These are phyloP conservation scores for Drosophila orena DNA, from an alignment of 1,140 invertebrate species.

Conservation along the genomic window DNA sequence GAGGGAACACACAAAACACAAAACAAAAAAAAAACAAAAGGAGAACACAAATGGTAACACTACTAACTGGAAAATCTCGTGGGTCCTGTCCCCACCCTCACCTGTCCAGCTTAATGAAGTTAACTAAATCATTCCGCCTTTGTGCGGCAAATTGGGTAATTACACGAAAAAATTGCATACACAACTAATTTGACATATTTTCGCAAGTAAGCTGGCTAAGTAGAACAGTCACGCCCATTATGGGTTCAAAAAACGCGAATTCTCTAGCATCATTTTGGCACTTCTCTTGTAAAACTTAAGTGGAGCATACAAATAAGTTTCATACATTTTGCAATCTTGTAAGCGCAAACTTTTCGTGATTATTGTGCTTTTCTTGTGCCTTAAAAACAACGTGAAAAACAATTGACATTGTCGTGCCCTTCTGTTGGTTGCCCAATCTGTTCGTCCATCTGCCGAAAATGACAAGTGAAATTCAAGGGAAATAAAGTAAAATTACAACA, in stretches of 20 bases:
- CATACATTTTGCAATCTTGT: conserved; percentile 9
- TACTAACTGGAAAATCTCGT: conserved; percentile 1
- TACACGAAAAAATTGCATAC: conserved; percentile 8
- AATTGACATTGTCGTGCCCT: conserved; percentile 56
- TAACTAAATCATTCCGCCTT: conserved; percentile 7
- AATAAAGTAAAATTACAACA: conserved; percentile 37
- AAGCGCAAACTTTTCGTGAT: conserved; percentile 1
- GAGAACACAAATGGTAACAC: background rate
- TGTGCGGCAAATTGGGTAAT: conserved; percentile 25
- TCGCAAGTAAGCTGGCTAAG: too few species aligned
- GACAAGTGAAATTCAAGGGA: conserved; percentile 18
- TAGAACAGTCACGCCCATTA: background rate
- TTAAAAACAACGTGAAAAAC: conserved; percentile 11
- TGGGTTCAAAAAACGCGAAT: background rate
- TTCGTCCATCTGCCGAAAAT: conserved; percentile 14
- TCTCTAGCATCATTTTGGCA: background rate
- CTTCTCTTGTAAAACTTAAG: background rate
- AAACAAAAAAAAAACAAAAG: too few species aligned
- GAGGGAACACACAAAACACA: background rate
- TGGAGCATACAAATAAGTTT: conserved; percentile 1
- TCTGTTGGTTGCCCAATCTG: conserved; percentile 18
- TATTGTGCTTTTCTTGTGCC: conserved; percentile 1
- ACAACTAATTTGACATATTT: too few species aligned
- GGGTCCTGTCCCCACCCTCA: background rate
- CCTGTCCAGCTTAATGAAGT: conserved; percentile 21